Conservation (phyloP, 2,888 invertebrate species). For the Iphiclides podalirius region DNA sequence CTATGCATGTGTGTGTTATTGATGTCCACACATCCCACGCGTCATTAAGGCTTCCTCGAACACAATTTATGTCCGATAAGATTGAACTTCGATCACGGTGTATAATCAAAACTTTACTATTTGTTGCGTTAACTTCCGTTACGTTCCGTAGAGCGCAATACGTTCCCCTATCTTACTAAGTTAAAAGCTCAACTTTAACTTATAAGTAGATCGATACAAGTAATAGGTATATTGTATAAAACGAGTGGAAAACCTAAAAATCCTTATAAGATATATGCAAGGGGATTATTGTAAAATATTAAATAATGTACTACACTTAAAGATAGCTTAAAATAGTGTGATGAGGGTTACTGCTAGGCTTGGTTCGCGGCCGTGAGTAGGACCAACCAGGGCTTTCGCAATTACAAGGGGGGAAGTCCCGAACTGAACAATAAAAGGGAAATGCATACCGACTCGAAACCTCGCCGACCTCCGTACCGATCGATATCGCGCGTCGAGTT, state of each 20-base stretch:
- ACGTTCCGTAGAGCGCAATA: slow-evolving; percentile 31
- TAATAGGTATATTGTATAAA: slow-evolving; percentile 74
- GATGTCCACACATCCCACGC: background rate
- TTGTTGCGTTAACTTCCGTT: no score
- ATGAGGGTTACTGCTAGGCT: slow-evolving; percentile 40
- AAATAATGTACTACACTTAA: slow-evolving; percentile 74
- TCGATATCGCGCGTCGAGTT: slow-evolving; percentile 24
- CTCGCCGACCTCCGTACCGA: slow-evolving; percentile 24
- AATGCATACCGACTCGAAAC: slow-evolving; percentile 15
- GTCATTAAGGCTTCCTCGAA: background rate
- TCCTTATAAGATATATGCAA: slow-evolving; percentile 67
- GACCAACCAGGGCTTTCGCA: background rate
- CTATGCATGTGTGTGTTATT: no score
- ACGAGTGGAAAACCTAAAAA: slow-evolving; percentile 79
- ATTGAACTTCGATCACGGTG: slow-evolving; percentile 2
- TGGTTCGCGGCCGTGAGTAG: background rate
- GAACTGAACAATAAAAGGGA: background rate
- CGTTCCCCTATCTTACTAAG: slow-evolving; percentile 47
- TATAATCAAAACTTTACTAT: slow-evolving; percentile 5
- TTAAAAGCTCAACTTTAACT: slow-evolving; percentile 78
- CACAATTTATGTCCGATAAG: background rate
- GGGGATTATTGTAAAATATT: slow-evolving; percentile 70
- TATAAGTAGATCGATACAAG: slow-evolving; percentile 63
- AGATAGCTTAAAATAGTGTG: slow-evolving; percentile 73
- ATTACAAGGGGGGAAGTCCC: background rate